Evolutionary conservation across 1,140 invertebrate genomes (phyloP).

Genomic region (Oreohelix idahoensis): DNA sequence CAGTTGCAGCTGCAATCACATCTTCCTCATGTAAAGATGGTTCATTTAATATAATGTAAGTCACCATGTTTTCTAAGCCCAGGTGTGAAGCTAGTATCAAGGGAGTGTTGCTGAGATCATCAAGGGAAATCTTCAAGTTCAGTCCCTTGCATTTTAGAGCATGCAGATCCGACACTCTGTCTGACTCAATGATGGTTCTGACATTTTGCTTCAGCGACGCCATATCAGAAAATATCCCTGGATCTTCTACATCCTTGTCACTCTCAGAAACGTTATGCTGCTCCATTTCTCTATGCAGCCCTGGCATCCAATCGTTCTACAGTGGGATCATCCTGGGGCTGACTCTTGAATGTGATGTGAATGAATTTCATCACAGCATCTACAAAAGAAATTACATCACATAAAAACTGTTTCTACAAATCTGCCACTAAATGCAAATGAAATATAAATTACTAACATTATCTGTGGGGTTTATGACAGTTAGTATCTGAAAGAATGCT

Average conservation of each 20-base stretch:
- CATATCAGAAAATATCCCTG: slow-evolving; percentile 5
- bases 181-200: background rate
- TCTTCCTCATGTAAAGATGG: background rate
- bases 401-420: too few species aligned
- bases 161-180: background rate
- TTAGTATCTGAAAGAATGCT: too few species aligned
- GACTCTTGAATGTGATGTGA: too few species aligned
- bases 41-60: background rate
- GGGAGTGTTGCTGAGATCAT: background rate
- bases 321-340: too few species aligned
- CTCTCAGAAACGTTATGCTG: background rate
- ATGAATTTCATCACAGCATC: too few species aligned
- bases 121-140: background rate
- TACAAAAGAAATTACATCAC: too few species aligned
- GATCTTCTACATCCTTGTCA: background rate
- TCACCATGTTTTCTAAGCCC: slow-evolving; percentile 1
- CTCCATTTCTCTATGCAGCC: background rate
- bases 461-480: too few species aligned
- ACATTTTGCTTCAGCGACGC: background rate
- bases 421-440: too few species aligned
- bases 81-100: slow-evolving; percentile 1
- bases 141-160: background rate
- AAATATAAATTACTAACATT: too few species aligned
- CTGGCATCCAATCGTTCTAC: too few species aligned
- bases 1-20: background rate